These are phyloP conservation scores for Muraenolepis orangiensis DNA, from an alignment of 2,797 vertebrate genomes.

Conservation along the genomic window DNA sequence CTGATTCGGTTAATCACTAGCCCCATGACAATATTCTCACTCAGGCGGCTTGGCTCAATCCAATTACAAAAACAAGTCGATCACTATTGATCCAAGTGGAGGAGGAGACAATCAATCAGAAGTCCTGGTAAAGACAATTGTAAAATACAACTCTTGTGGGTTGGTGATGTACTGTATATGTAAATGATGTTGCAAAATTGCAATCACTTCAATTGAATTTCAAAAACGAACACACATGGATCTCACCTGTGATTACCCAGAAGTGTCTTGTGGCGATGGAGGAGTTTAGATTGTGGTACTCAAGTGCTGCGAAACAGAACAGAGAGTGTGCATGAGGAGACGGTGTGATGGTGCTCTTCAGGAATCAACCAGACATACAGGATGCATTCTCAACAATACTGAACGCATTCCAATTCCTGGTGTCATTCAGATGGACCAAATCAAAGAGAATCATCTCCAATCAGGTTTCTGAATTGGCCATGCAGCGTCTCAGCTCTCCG, in stretches of 20 bases:
- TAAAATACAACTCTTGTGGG: background rate
- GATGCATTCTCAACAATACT: background rate
- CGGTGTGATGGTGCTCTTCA: too few relatives aligned
- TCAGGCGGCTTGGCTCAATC: background rate
- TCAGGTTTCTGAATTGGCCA: background rate
- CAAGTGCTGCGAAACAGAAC: constrained; percentile 76
- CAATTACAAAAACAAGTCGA: background rate
- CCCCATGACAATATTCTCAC: background rate
- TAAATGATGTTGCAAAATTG: background rate
- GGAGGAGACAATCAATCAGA: background rate
- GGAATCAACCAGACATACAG: background rate
- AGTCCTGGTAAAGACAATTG: background rate
- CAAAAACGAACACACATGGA: background rate
- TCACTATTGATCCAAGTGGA: background rate
- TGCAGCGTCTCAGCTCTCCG: background rate
- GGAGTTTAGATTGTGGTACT: constrained; percentile 95
- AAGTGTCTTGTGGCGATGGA: constrained; percentile 89
- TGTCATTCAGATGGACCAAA: background rate
- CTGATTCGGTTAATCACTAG: background rate
- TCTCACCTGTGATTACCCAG: constrained; percentile 96
- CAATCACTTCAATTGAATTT: background rate
- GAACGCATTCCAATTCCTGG: background rate
- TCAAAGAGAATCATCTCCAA: background rate
- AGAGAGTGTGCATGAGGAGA: background rate
- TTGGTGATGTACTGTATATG: background rate